These are phyloP conservation scores for Hephaestus fuliginosus DNA, from an alignment of 2,797 vertebrate species.

Conservation along the genomic window DNA sequence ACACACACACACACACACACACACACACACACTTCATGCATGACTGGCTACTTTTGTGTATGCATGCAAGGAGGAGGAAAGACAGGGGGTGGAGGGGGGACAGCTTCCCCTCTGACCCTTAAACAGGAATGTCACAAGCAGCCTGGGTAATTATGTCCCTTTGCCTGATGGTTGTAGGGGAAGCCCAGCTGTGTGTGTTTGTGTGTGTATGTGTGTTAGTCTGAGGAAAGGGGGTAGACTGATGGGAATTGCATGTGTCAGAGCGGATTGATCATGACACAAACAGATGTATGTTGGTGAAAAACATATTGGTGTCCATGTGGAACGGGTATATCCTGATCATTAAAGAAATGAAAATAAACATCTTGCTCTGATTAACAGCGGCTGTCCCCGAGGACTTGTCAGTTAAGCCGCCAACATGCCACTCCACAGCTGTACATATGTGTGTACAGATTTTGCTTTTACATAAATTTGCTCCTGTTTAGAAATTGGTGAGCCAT, in stretches of 20 bases:
- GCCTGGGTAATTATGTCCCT: slow-evolving; percentile 82
- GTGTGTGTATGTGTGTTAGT: slow-evolving; percentile 40
- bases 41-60: background rate
- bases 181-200: slow-evolving; percentile 63
- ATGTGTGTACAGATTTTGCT: slow-evolving; percentile 56
- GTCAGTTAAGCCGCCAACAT: slow-evolving; percentile 55
- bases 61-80: slow-evolving; percentile 5
- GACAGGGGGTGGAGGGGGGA: slow-evolving; percentile 12
- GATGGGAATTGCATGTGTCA: slow-evolving; percentile 66
- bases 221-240: background rate
- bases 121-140: slow-evolving; percentile 84
- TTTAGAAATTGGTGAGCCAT: slow-evolving; percentile 38
- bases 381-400: slow-evolving; percentile 56
- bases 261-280: slow-evolving; percentile 80
- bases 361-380: slow-evolving; percentile 79
- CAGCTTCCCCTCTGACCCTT: slow-evolving; percentile 83
- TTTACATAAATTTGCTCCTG: slow-evolving; percentile 66
- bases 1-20: no score
- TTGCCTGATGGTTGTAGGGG: slow-evolving; percentile 64
- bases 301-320: slow-evolving; percentile 70
- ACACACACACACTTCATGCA: background rate
- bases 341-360: slow-evolving; percentile 79
- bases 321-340: slow-evolving; percentile 62
- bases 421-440: slow-evolving; percentile 31
- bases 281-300: slow-evolving; percentile 79